phyloP scores from a whole-genome alignment of 2,113 vertebrate genomes.

The Psettodes erumei region DNA sequence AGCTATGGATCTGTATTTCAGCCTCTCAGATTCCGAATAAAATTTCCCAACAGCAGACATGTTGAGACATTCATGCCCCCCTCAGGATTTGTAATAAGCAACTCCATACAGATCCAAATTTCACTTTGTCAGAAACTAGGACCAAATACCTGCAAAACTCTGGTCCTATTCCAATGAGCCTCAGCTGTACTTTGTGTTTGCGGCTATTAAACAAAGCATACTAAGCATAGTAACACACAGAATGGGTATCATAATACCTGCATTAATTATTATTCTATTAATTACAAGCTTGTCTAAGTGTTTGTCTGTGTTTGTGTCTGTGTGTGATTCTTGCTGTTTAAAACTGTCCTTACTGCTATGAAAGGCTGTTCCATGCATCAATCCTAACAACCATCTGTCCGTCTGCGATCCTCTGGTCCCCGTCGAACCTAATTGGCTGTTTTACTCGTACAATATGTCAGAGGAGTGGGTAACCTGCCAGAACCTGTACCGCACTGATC shows the following conservation, averaged over 20 bases:
- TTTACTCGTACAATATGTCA: slow-evolving; percentile 33
- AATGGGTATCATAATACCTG: too few species aligned
- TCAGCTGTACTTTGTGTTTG: too few species aligned
- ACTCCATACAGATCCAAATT: too few species aligned
- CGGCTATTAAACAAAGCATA: too few species aligned
- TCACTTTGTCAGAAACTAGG: neutral
- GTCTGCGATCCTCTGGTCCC: slow-evolving; percentile 3
- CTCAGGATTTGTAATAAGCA: too few species aligned
- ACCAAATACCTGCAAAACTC: neutral
- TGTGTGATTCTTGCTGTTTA: neutral
- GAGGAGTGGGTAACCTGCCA: neutral
- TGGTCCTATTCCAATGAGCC: too few species aligned
- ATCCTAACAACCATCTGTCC: slow-evolving; percentile 32
- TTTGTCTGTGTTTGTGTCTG: neutral
- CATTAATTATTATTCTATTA: too few species aligned
- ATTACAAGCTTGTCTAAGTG: too few species aligned
- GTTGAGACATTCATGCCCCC: too few species aligned
- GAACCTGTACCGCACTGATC: neutral
- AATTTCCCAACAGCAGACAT: too few species aligned
- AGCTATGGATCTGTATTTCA: neutral
- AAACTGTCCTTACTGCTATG: too few species aligned
- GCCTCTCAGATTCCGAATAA: neutral
- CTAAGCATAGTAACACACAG: too few species aligned
- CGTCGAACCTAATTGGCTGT: slow-evolving; percentile 12
- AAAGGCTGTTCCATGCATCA: slow-evolving; percentile 4